phyloP scores from a whole-genome alignment of 2,797 vertebrate species.

The Ambastaia sidthimunki region DNA sequence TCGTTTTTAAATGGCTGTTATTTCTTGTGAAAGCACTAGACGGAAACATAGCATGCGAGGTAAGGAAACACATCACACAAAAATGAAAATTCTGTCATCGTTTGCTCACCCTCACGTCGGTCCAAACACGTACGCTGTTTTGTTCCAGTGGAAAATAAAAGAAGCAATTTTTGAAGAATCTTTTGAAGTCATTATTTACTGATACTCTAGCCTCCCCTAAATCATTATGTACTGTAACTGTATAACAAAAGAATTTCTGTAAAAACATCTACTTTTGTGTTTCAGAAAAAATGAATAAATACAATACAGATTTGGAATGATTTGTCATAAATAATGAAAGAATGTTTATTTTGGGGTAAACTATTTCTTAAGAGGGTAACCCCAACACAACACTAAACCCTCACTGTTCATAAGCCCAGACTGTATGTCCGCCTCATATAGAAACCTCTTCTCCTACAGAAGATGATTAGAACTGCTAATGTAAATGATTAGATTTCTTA shows the following conservation, averaged over 20 bases:
- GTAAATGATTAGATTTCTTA: too few species aligned
- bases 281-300: neutral
- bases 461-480: conserved; percentile 34
- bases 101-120: neutral
- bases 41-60: conserved; percentile 34
- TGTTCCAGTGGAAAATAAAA: neutral
- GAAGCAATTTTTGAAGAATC: too few species aligned
- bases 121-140: neutral
- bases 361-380: neutral
- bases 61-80: neutral
- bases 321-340: neutral
- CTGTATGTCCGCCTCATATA: neutral
- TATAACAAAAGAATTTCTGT: neutral
- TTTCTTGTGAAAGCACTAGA: conserved; percentile 34
- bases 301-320: neutral
- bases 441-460: conserved; percentile 5
- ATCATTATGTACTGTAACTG: neutral
- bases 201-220: neutral
- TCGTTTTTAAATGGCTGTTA: conserved; percentile 47
- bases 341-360: neutral
- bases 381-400: neutral
- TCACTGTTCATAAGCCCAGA: conserved; percentile 10
- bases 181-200: neutral
- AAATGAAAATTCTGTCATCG: neutral
- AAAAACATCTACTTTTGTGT: too few species aligned